Evolutionary conservation across 2,113 vertebrate species (phyloP).

Genomic region (Anarhynchus alexandrinus): DNA sequence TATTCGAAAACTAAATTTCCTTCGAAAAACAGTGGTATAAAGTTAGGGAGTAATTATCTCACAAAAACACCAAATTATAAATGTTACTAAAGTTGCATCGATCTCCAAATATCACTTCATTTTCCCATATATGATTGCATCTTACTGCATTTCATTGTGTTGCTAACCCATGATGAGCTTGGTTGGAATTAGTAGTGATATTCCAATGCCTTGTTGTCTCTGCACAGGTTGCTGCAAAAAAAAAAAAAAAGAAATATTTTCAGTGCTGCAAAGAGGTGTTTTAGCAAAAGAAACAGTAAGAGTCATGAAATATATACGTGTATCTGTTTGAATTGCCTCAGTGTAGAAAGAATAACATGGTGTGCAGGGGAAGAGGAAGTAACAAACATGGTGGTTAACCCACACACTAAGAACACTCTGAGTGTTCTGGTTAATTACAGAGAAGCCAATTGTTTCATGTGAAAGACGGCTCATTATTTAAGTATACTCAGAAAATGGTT

Average conservation of each 20-base stretch:
- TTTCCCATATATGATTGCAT: background rate
- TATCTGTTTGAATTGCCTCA: background rate
- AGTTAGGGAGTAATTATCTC: background rate
- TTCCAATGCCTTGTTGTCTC: background rate
- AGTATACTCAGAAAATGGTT: slow-evolving; percentile 60
- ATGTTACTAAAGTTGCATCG: background rate
- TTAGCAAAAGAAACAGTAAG: background rate
- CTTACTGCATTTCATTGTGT: background rate
- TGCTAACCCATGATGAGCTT: background rate
- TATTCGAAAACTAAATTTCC: background rate
- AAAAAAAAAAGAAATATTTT: background rate
- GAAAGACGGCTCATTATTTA: slow-evolving; percentile 60
- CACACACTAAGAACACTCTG: background rate
- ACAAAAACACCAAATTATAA: background rate
- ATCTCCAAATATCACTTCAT: background rate
- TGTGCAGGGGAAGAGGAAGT: background rate
- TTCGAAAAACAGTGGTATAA: background rate
- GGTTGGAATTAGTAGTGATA: background rate
- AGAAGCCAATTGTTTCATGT: slow-evolving; percentile 23
- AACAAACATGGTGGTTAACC: slow-evolving; percentile 35
- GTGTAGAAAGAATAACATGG: background rate
- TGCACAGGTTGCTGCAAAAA: background rate
- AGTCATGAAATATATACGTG: background rate
- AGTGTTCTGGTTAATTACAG: slow-evolving; percentile 53
- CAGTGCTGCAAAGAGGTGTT: background rate